A percentile compares a stretch with the other conserved stretches of the same genome.
phyloP scores from a whole-genome alignment of 2,797 vertebrate genomes.

The Gambusia yucatana region DNA sequence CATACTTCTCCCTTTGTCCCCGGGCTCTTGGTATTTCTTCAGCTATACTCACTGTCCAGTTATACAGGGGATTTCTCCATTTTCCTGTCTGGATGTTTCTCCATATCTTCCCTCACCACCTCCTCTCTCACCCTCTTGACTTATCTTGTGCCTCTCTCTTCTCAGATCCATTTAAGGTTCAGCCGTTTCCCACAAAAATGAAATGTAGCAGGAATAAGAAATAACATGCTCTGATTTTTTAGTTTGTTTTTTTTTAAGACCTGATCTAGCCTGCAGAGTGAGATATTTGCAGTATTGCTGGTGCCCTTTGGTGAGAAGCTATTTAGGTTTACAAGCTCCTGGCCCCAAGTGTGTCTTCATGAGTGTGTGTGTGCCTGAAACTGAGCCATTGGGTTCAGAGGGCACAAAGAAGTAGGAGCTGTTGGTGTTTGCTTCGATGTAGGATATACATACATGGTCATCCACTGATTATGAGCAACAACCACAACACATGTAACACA shows the following conservation, averaged over 20 bases:
- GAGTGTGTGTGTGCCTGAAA: constrained; percentile 54
- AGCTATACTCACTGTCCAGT: constrained; percentile 26
- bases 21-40: constrained; percentile 10
- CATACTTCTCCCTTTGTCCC: constrained; percentile 29
- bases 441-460: constrained; percentile 13
- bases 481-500: constrained; percentile 18
- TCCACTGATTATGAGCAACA: constrained; percentile 45
- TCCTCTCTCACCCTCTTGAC: neutral
- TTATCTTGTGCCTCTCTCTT: constrained; percentile 3
- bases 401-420: constrained; percentile 49
- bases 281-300: constrained; percentile 36
- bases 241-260: constrained; percentile 1
- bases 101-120: neutral
- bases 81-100: neutral
- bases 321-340: constrained; percentile 58
- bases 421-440: constrained; percentile 28
- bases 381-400: constrained; percentile 66
- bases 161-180: constrained; percentile 50
- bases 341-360: constrained; percentile 23
- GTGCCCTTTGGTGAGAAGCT: constrained; percentile 40
- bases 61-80: constrained; percentile 14
- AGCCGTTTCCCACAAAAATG: constrained; percentile 32
- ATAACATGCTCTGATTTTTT: constrained; percentile 57
- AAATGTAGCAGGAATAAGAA: constrained; percentile 33
- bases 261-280: constrained; percentile 14